A percentile compares a stretch with the other conserved stretches of the same genome.
phyloP scores from a whole-genome alignment of 1,140 invertebrate genomes.

The Diorhabda sublineata region DNA sequence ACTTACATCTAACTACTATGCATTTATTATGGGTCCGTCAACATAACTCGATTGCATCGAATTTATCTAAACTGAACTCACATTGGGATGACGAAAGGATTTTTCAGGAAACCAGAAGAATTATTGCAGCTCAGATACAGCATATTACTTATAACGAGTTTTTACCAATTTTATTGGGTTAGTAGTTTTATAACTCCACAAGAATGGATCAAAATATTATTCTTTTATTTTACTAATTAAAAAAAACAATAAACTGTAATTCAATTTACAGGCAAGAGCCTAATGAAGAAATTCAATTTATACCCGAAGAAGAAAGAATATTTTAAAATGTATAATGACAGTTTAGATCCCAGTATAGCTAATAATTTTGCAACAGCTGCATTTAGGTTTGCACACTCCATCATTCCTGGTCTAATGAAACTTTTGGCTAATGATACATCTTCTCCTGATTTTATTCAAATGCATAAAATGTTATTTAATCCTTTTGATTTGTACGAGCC shows the following conservation, averaged over 20 bases:
- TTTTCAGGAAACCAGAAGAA: slow-evolving; percentile 75
- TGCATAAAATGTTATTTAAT: slow-evolving; percentile 79
- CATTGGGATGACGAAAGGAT: slow-evolving; percentile 77
- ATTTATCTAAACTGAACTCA: slow-evolving; percentile 65
- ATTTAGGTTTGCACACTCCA: slow-evolving; percentile 87
- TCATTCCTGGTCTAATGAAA: slow-evolving; percentile 70
- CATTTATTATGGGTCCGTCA: slow-evolving; percentile 75
- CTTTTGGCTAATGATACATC: slow-evolving; percentile 55
- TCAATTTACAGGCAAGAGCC: slow-evolving; percentile 49
- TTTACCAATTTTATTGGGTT: slow-evolving; percentile 73
- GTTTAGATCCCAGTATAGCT: slow-evolving; percentile 74
- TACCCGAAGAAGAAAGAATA: slow-evolving; percentile 56
- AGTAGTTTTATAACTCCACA: slow-evolving; percentile 30
- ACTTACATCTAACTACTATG: slow-evolving; percentile 78
- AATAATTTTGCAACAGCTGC: slow-evolving; percentile 90
- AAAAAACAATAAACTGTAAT: neutral
- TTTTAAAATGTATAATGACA: slow-evolving; percentile 64
- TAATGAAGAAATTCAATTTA: slow-evolving; percentile 58
- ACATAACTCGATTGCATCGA: slow-evolving; percentile 73
- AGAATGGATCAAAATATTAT: no score
- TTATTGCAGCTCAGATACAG: slow-evolving; percentile 79
- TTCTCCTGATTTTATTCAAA: slow-evolving; percentile 63
- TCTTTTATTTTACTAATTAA: neutral
- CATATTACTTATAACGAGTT: slow-evolving; percentile 89
- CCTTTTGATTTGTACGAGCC: slow-evolving; percentile 68